These are phyloP conservation scores for Hipparchia sbordonii DNA, from an alignment of 2,888 invertebrate species.

Conservation along the genomic window DNA sequence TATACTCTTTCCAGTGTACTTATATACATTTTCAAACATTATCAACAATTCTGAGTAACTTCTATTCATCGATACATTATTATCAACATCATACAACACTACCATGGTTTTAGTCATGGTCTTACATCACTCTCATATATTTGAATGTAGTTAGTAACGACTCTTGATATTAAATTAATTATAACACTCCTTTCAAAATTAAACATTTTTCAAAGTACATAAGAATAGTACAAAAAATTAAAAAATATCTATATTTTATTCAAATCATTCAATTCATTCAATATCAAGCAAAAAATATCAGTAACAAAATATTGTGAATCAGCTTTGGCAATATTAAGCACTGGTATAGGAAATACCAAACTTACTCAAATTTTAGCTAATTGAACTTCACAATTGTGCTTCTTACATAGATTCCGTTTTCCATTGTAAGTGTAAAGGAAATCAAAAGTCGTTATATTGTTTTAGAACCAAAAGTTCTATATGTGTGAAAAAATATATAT, in stretches of 20 bases:
- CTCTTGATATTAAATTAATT: background rate
- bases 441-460: too few relatives aligned
- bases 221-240: too few relatives aligned
- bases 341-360: background rate
- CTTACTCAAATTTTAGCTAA: background rate
- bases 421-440: too few relatives aligned
- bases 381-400: too few relatives aligned
- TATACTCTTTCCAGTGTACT: constrained; percentile 25
- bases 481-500: too few relatives aligned
- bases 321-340: background rate
- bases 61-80: constrained; percentile 30
- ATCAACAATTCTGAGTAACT: constrained; percentile 35
- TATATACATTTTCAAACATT: constrained; percentile 37
- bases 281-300: background rate
- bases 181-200: background rate
- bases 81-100: constrained; percentile 33
- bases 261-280: too few relatives aligned
- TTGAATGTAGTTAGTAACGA: background rate
- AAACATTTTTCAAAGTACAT: background rate
- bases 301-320: background rate
- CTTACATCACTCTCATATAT: constrained; percentile 1
- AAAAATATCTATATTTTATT: too few relatives aligned
- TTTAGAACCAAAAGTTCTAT: too few relatives aligned
- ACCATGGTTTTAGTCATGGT: background rate
- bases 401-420: too few relatives aligned